Base-by-base conservation (phyloP, 2,888 invertebrate species). In the Orthonychiurus folsomi region DNA sequence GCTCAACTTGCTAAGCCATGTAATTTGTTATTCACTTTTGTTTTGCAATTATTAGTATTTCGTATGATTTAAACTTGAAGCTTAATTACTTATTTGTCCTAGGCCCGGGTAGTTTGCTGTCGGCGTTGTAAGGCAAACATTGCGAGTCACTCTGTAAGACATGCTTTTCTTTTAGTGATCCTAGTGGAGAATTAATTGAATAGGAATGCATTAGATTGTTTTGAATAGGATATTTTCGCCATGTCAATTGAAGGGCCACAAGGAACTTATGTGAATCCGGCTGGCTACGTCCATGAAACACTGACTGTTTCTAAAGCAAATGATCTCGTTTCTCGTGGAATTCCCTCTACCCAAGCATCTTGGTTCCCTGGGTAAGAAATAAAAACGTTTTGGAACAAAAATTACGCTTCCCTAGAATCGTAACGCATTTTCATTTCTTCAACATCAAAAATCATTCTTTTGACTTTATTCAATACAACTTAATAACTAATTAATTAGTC, bases 161-260 rank as follows among this genome's bases (percentile, higher is more conserved):
- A n/a, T n/a, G n/a, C n/a, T n/a, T n/a, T n/a, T n/a, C n/a, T n/a
- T n/a, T n/a, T n/a, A n/a, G n/a, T n/a, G n/a, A n/a, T n/a, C n/a
- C n/a, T n/a, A n/a, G n/a, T n/a, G n/a, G n/a, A n/a, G n/a, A n/a
- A n/a, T n/a, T n/a, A n/a, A n/a, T n/a, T n/a, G n/a, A n/a, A n/a
- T n/a, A n/a, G n/a, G n/a, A n/a, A n/a, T n/a, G n/a, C n/a, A n/a
- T n/a, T n/a, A n/a, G n/a, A n/a, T n/a, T n/a, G n/a, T n/a, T n/a
- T n/a, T n/a, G n/a, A n/a, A n/a, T n/a, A n/a, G 3, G 83, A 88
- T 73, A 81, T 89, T 60, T 87, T 91, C 78, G 85, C 87, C 55
- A 88, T 92, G 87, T 86, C 87, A 12, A 82, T 84, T 70, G 86
- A 87, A 74, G 90, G 90, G 0, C 85, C 88, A 0, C 85, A 86